Conservation (phyloP, 2,113 vertebrate genomes). For the Nycticryphes semicollaris region DNA sequence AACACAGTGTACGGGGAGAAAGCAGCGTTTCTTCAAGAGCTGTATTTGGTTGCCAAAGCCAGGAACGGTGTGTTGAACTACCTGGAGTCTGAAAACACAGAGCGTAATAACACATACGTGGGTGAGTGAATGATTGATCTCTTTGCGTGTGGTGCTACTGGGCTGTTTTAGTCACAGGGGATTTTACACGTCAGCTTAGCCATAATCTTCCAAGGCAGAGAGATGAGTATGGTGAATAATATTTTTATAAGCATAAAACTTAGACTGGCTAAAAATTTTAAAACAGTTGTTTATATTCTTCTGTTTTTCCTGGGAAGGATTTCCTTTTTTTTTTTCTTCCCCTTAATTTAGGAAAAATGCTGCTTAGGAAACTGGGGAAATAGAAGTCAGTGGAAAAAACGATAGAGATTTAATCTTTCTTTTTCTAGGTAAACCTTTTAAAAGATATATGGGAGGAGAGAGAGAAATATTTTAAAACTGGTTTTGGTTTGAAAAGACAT, state of each 20-base stretch:
- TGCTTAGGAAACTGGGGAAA: not conserved
- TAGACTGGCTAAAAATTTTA: not conserved
- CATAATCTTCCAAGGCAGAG: not conserved
- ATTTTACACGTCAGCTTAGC: not conserved
- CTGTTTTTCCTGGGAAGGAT: not conserved
- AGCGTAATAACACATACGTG: not conserved
- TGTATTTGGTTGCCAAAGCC: not conserved
- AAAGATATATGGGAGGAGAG: not conserved
- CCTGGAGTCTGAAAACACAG: not conserved
- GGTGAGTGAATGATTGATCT: not conserved
- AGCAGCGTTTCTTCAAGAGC: not conserved
- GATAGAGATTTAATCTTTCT: not conserved
- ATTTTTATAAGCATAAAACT: not conserved
- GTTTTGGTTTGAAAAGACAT: not conserved
- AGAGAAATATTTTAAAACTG: not conserved
- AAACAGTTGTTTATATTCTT: not conserved
- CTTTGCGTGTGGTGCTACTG: not conserved
- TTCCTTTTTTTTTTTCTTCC: not conserved
- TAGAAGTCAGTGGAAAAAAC: not conserved
- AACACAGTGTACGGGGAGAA: slow-evolving; percentile 18
- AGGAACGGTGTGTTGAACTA: not conserved
- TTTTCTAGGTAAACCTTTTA: not conserved
- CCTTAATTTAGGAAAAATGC: not conserved
- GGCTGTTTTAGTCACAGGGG: not conserved
- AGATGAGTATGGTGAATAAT: not conserved